Evolutionary conservation across 1,140 invertebrate genomes (phyloP).

Genomic region (Aleiodes sp.): DNA sequence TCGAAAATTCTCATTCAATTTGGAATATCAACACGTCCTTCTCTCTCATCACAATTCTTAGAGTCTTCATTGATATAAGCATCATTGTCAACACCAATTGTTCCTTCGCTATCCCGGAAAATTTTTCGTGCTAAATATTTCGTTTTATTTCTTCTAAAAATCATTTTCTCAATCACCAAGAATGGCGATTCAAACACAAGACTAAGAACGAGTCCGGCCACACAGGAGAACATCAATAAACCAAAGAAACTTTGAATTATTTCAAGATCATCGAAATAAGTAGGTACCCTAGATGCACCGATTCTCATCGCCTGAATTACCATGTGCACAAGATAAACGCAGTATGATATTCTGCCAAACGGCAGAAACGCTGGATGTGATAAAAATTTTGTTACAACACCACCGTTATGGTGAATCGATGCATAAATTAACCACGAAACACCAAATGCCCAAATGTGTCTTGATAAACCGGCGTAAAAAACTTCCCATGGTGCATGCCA

Average conservation of each 20-base stretch:
- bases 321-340: constrained; percentile 68
- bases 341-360: constrained; percentile 69
- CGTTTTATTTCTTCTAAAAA: constrained; percentile 4
- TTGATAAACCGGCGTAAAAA: constrained; percentile 54
- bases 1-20: no score
- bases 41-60: no score
- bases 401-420: constrained; percentile 51
- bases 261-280: constrained; percentile 23
- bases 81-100: neutral
- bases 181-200: constrained; percentile 37
- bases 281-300: neutral
- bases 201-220: constrained; percentile 33
- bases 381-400: constrained; percentile 64
- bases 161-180: constrained; percentile 38
- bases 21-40: no score
- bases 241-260: constrained; percentile 18
- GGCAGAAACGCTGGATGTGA: constrained; percentile 68
- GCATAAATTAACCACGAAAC: constrained; percentile 66
- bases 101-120: neutral
- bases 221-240: constrained; percentile 27
- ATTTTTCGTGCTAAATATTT: neutral
- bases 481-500: constrained; percentile 34
- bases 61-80: no score
- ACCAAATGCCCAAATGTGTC: constrained; percentile 56
- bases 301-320: constrained; percentile 32